These are phyloP conservation scores for Parascotia fuliginaria DNA, from an alignment of 2,888 invertebrate species.

Conservation along the genomic window DNA sequence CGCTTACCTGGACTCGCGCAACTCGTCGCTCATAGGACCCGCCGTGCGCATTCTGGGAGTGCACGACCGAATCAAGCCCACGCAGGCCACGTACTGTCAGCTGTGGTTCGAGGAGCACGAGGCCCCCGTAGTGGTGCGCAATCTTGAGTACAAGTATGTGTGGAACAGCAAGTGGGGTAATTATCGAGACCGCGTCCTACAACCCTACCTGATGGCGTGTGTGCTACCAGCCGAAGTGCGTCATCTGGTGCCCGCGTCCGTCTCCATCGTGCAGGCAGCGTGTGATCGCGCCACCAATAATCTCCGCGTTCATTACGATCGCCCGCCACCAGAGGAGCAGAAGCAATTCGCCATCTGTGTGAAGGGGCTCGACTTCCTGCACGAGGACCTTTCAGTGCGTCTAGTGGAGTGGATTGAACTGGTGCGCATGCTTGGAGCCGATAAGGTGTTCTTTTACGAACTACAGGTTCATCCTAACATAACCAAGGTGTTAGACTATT, in stretches of 20 bases:
- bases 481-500: slow-evolving; percentile 91
- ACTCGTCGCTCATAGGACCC: slow-evolving; percentile 91
- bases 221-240: slow-evolving; percentile 92
- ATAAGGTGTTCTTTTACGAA: slow-evolving; percentile 96
- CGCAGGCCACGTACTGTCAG: slow-evolving; percentile 93
- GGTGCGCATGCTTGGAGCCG: slow-evolving; percentile 93
- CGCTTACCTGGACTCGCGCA: slow-evolving; percentile 94
- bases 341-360: slow-evolving; percentile 96
- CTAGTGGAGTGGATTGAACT: slow-evolving; percentile 98
- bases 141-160: slow-evolving; percentile 96
- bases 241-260: slow-evolving; percentile 91
- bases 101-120: slow-evolving; percentile 95
- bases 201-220: slow-evolving; percentile 96
- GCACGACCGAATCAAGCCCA: slow-evolving; percentile 95
- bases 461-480: slow-evolving; percentile 97
- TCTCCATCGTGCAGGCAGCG: slow-evolving; percentile 93
- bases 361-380: slow-evolving; percentile 96
- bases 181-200: slow-evolving; percentile 95
- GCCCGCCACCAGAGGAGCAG: slow-evolving; percentile 83
- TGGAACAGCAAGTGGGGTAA: slow-evolving; percentile 98
- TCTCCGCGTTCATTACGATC: slow-evolving; percentile 92
- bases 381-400: slow-evolving; percentile 95
- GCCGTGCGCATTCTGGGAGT: slow-evolving; percentile 94
- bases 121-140: slow-evolving; percentile 92
- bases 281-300: slow-evolving; percentile 95